These are phyloP conservation scores for Coracopsis vasa DNA, from an alignment of 2,113 vertebrate species.

Conservation along the genomic window DNA sequence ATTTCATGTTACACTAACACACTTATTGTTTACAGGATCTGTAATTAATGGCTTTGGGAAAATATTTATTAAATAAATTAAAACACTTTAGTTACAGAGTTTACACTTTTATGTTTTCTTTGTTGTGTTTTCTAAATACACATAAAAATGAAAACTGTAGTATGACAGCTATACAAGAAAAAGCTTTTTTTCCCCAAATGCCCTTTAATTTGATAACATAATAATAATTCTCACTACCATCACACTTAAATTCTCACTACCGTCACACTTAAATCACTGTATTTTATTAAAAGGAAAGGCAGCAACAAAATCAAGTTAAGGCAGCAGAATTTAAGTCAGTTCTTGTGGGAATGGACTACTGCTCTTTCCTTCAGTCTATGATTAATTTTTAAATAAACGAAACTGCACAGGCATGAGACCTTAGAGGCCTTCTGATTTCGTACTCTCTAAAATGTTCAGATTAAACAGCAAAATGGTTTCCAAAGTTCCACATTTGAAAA, in stretches of 20 bases:
- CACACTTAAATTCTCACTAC: background rate
- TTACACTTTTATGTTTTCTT: background rate
- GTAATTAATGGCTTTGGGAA: background rate
- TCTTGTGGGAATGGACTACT: conserved; percentile 12
- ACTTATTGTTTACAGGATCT: background rate
- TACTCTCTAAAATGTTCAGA: background rate
- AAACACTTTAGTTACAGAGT: background rate
- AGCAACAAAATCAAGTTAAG: conserved; percentile 8
- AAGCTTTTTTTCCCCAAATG: background rate
- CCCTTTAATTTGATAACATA: conserved; percentile 3
- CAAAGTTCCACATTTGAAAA: background rate
- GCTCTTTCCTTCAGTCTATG: conserved; percentile 17
- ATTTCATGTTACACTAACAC: background rate
- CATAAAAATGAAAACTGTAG: background rate
- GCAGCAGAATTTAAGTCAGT: background rate
- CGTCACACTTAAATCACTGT: background rate
- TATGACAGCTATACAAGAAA: background rate
- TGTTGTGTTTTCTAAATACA: background rate
- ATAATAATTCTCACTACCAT: background rate
- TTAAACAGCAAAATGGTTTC: background rate
- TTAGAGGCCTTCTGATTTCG: background rate
- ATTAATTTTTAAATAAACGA: conserved; percentile 58
- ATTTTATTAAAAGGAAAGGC: conserved; percentile 12
- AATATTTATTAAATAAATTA: background rate
- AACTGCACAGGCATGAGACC: conserved; percentile 14